Evolutionary conservation across 2,797 vertebrate species (phyloP), one percentile per base, ranked within the genome.

Genomic region (Phataginus tricuspis): DNA sequence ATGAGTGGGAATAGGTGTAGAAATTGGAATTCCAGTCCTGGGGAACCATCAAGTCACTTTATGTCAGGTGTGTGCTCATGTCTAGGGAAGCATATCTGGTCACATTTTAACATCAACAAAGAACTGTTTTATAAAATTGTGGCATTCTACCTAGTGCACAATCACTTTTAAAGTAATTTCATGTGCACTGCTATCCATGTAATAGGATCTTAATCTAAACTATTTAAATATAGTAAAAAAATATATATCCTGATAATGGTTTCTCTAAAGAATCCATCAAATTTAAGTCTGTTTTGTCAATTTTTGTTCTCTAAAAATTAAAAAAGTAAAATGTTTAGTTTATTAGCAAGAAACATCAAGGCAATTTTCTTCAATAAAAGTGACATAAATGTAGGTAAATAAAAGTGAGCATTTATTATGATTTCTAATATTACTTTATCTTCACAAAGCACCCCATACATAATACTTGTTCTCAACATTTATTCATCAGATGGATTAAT

Each of bases 31-130:
- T 85, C 64, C n/a, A 42, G 53, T 45, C n/a, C 42, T 51, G 51
- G 64, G 71, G 53, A 88, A 80, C n/a, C 16, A 66, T 93, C 91
- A 96, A 71, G 63, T 78, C 82, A 82, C 37, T 93, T 96, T 83
- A 94, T 95, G 53, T 86, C 75, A 91, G 31, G 69, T 87, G 37
- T 78, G 37, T 91, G 31, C n/a, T 95, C 84, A 51, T 78, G 21
- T 87, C 72, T 90, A 94, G 29, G 95, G 59, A 88, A 92, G 66
- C 57, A 27, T 83, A 71, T 92, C 90, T 87, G 72, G 29, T 89
- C 64, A 69, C 4, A 83, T 74, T 91, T 95, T 59, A 87, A 83
- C 25, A 89, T 42, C 63, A n/a, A 63, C 29, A n/a, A 39, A 84
- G 39, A 91, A 91, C 15, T 83, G 55, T 27, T 94, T 79, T 74